Conservation (phyloP, 2,113 vertebrate genomes). For the Sinosuthora webbiana region DNA sequence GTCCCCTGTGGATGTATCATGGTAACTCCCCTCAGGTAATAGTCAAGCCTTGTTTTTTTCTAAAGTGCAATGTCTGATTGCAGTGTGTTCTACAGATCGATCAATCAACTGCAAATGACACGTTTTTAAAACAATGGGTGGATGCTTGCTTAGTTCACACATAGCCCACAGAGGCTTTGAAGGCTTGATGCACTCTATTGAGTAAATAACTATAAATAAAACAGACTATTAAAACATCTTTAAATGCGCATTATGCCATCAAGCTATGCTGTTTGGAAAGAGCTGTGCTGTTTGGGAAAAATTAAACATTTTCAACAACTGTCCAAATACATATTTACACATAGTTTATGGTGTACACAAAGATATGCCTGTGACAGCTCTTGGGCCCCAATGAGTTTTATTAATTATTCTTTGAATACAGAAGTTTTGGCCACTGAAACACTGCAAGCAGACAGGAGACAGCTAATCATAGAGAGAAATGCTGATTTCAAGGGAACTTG, state of each 20-base stretch:
- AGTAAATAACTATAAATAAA: conserved; percentile 72
- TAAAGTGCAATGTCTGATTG: background rate
- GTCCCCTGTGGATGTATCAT: background rate
- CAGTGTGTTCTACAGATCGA: background rate
- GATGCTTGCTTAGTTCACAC: conserved; percentile 43
- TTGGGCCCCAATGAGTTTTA: conserved; percentile 51
- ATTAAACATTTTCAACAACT: conserved; percentile 63
- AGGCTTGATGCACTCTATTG: conserved; percentile 27
- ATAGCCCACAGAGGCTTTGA: background rate
- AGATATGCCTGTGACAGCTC: conserved; percentile 51
- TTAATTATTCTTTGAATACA: conserved; percentile 55
- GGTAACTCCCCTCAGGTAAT: background rate
- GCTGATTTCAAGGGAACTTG: conserved; percentile 8
- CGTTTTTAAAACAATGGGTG: conserved; percentile 33
- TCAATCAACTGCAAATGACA: background rate
- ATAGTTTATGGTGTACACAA: conserved; percentile 64
- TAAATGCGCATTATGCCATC: conserved; percentile 37
- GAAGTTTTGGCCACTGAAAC: conserved; percentile 58
- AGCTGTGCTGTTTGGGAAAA: conserved; percentile 57
- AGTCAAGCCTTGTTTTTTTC: background rate
- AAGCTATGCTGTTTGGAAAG: conserved; percentile 44
- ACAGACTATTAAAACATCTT: conserved; percentile 49
- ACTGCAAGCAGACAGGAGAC: conserved; percentile 35
- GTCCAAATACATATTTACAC: conserved; percentile 70
- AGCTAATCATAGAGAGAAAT: conserved; percentile 25